These are phyloP conservation scores for Pagetopsis macropterus DNA, from an alignment of 2,797 vertebrate species.

Conservation along the genomic window DNA sequence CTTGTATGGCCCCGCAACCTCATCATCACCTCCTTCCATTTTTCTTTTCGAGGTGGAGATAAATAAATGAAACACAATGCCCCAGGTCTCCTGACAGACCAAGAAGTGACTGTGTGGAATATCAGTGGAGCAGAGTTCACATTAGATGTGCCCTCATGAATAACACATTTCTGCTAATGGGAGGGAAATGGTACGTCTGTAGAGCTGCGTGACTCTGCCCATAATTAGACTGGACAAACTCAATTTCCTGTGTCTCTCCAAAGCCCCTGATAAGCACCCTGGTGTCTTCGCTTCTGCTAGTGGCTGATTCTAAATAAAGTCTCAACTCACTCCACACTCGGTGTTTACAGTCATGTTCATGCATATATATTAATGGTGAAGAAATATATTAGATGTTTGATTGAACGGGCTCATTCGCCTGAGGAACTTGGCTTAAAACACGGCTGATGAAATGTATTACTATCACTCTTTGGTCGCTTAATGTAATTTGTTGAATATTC, in stretches of 20 bases:
- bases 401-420: slow-evolving; percentile 15
- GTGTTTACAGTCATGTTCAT: slow-evolving; percentile 57
- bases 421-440: slow-evolving; percentile 1
- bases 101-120: slow-evolving; percentile 78
- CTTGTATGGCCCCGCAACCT: slow-evolving; percentile 67
- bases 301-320: slow-evolving; percentile 65
- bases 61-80: slow-evolving; percentile 80
- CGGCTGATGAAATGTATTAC: neutral
- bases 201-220: slow-evolving; percentile 73
- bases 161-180: slow-evolving; percentile 86
- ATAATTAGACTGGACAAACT: slow-evolving; percentile 85
- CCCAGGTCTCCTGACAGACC: slow-evolving; percentile 72
- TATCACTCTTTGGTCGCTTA: neutral
- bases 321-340: slow-evolving; percentile 47
- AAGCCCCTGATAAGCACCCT: slow-evolving; percentile 77
- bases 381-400: slow-evolving; percentile 47
- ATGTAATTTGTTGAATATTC: neutral
- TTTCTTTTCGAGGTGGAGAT: slow-evolving; percentile 57
- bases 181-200: slow-evolving; percentile 78
- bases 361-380: slow-evolving; percentile 46
- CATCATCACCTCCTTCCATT: slow-evolving; percentile 35
- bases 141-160: slow-evolving; percentile 86
- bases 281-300: slow-evolving; percentile 56
- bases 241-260: slow-evolving; percentile 83
- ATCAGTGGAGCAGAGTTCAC: slow-evolving; percentile 86